A percentile compares a stretch with the other conserved stretches of the same genome.
Evolutionary conservation across 2,797 vertebrate species (phyloP).

Genomic region (Sternarchorhynchus goeldii): DNA sequence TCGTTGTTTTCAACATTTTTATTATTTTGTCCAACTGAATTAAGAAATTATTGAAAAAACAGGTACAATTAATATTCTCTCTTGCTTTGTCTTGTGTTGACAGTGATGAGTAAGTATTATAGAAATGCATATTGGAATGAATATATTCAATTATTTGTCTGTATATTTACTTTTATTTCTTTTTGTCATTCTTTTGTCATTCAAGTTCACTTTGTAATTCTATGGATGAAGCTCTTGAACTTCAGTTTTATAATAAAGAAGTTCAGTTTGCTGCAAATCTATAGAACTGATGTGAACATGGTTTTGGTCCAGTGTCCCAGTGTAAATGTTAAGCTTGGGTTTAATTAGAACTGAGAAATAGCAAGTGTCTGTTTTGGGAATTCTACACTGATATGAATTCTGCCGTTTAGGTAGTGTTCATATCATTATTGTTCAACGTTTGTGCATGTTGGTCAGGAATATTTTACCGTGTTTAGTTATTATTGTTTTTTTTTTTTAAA

Average conservation of each 20-base stretch:
- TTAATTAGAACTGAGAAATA: not conserved
- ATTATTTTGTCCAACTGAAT: no score
- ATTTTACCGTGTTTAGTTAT: no score
- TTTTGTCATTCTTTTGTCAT: slow-evolving; percentile 17
- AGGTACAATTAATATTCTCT: slow-evolving; percentile 14
- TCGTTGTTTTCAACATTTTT: no score
- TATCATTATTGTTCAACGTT: not conserved
- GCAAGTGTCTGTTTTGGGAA: not conserved
- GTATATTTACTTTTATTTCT: not conserved
- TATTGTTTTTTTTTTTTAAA: not conserved
- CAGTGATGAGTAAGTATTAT: slow-evolving; percentile 62
- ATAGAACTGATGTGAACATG: slow-evolving; percentile 49
- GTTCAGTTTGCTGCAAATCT: slow-evolving; percentile 37
- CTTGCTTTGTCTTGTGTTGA: slow-evolving; percentile 45
- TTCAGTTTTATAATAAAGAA: slow-evolving; percentile 18
- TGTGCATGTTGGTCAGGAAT: slow-evolving; percentile 27
- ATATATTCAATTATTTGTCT: slow-evolving; percentile 1
- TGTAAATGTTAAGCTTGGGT: slow-evolving; percentile 37
- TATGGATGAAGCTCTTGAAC: slow-evolving; percentile 59
- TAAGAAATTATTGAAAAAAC: not conserved
- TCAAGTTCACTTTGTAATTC: slow-evolving; percentile 44
- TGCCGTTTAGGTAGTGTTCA: slow-evolving; percentile 10
- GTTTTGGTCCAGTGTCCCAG: slow-evolving; percentile 44
- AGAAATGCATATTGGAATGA: not conserved
- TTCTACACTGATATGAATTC: slow-evolving; percentile 20